These are phyloP conservation scores for Sorex maritimensis DNA, from an alignment of 2,797 vertebrate species.

Conservation along the genomic window DNA sequence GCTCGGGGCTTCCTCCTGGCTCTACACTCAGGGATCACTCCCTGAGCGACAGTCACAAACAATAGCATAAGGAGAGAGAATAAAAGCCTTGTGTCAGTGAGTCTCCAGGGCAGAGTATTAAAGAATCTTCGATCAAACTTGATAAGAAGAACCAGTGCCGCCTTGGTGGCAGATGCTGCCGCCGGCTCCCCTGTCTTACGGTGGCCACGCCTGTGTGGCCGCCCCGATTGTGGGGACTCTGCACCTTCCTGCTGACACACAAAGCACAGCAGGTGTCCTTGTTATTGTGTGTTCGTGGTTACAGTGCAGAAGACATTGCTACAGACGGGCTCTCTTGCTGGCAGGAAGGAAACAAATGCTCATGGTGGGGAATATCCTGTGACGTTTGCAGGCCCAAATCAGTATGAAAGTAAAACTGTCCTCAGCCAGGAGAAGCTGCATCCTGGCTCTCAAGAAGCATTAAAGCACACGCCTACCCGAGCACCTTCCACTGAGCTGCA, in stretches of 20 bases:
- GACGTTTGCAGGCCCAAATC: background rate
- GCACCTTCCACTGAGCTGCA: background rate
- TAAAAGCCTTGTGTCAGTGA: slow-evolving; percentile 4
- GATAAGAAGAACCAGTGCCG: background rate
- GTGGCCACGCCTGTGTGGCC: background rate
- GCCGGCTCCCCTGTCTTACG: background rate
- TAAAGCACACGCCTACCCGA: background rate
- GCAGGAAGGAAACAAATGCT: slow-evolving; percentile 29
- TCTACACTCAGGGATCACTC: background rate
- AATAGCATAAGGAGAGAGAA: background rate
- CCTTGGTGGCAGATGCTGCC: background rate
- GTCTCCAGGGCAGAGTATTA: background rate
- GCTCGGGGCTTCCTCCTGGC: too few relatives aligned
- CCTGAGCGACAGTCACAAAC: background rate
- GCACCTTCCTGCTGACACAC: background rate
- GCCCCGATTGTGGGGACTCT: background rate
- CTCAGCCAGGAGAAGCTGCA: background rate
- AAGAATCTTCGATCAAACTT: background rate
- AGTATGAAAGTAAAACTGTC: background rate
- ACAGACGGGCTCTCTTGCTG: background rate
- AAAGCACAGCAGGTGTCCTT: background rate
- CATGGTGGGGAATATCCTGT: background rate
- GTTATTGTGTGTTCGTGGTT: too few relatives aligned
- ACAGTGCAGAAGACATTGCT: background rate
- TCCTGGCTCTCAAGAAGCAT: background rate